These are phyloP conservation scores for Syndactyla subalaris DNA, from an alignment of 2,797 vertebrate genomes.

Conservation along the genomic window DNA sequence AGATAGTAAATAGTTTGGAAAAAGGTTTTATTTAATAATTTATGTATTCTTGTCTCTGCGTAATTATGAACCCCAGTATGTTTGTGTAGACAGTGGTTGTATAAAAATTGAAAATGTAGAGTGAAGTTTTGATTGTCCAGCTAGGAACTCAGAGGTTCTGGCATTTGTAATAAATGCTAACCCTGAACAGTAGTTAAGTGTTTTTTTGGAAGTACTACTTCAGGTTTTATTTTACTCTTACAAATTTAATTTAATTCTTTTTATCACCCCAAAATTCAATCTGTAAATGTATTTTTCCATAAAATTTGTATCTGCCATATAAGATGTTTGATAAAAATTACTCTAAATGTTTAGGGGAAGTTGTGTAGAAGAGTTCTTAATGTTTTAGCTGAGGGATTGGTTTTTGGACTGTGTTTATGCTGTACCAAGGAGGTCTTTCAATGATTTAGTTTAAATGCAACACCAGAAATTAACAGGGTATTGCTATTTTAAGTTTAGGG, in stretches of 20 bases:
- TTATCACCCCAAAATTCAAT: neutral
- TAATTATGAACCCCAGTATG: neutral
- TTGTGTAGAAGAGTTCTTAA: neutral
- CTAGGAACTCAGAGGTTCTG: neutral
- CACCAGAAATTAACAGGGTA: neutral
- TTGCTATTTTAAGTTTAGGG: neutral
- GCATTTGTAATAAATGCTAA: neutral
- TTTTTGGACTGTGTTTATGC: neutral
- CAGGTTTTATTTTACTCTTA: neutral
- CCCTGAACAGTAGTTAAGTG: neutral
- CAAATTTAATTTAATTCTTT: neutral
- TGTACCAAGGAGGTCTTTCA: neutral
- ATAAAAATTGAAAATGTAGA: neutral
- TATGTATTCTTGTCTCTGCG: neutral
- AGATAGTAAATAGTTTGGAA: neutral
- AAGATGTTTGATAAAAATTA: neutral
- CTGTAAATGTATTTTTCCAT: neutral
- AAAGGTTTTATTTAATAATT: neutral
- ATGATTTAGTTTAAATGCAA: neutral
- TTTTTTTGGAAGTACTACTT: neutral
- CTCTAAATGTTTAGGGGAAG: neutral
- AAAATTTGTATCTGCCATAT: neutral
- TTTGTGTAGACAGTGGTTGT: neutral
- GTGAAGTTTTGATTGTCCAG: neutral
- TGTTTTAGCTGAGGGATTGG: neutral